Percentiles rank a stretch among this genome's conserved stretches.
phyloP scores from a whole-genome alignment of 92 coral and sea anemone species.

The Montipora capitata region DNA sequence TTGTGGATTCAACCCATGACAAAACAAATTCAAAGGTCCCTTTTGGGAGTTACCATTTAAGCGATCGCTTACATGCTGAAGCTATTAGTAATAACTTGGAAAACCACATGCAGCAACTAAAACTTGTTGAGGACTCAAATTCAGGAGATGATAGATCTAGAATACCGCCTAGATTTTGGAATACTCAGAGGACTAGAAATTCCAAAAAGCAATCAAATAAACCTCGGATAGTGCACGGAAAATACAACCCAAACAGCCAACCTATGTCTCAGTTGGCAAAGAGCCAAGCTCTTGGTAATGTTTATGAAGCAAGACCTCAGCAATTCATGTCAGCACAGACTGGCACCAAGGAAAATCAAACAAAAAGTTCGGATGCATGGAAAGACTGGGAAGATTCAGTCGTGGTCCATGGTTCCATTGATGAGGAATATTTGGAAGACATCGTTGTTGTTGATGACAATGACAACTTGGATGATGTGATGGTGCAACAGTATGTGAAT shows the following conservation, averaged over 20 bases:
- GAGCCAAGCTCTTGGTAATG: not conserved
- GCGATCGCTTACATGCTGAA: not conserved
- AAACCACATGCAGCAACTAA: slow-evolving; percentile 12
- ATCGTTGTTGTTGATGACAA: slow-evolving; percentile 85
- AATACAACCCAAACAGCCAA: not conserved
- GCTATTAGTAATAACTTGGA: slow-evolving; percentile 15
- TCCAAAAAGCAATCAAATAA: slow-evolving; percentile 4
- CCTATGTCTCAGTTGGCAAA: not conserved
- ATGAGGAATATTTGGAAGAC: slow-evolving; percentile 79
- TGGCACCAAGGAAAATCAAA: not conserved
- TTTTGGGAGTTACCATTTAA: slow-evolving; percentile 2
- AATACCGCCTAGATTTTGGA: slow-evolving; percentile 51
- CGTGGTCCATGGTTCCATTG: slow-evolving; percentile 63
- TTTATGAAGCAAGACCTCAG: not conserved
- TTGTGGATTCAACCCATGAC: not conserved
- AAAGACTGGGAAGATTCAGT: slow-evolving; percentile 88
- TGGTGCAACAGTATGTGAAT: slow-evolving; percentile 86
- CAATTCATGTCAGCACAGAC: not conserved
- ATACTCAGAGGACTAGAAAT: slow-evolving; percentile 11
- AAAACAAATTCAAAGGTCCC: slow-evolving; percentile 24
- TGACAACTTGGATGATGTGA: slow-evolving; percentile 87
- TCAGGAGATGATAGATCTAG: not conserved
- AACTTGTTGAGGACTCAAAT: slow-evolving; percentile 15
- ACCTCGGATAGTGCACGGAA: not conserved
- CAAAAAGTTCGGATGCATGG: slow-evolving; percentile 62